These are phyloP conservation scores for Podocnemis expansa DNA, from an alignment of 2,113 vertebrate genomes.

Conservation along the genomic window DNA sequence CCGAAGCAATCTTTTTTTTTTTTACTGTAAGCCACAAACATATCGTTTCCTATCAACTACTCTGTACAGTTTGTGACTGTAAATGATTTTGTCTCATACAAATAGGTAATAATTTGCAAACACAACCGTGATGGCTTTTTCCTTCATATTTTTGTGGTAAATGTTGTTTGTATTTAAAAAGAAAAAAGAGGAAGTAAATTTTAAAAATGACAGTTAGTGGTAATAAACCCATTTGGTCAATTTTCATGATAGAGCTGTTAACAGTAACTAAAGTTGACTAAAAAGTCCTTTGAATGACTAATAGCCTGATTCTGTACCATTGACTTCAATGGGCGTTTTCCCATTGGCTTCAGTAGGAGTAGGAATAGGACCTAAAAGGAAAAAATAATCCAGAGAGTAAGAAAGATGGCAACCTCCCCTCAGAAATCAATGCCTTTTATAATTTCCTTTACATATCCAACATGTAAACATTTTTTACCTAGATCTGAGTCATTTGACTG, in stretches of 20 bases:
- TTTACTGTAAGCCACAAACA: slow-evolving; percentile 73
- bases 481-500: neutral
- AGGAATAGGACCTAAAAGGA: neutral
- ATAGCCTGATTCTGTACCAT: neutral
- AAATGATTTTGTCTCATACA: slow-evolving; percentile 83
- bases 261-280: neutral
- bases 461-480: neutral
- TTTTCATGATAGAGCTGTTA: slow-evolving; percentile 13
- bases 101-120: slow-evolving; percentile 82
- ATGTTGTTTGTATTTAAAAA: slow-evolving; percentile 76
- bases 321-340: slow-evolving; percentile 23
- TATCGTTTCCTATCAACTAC: slow-evolving; percentile 73
- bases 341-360: slow-evolving; percentile 9
- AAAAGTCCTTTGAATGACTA: neutral
- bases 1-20: slow-evolving; percentile 79
- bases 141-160: slow-evolving; percentile 81
- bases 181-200: slow-evolving; percentile 65
- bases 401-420: neutral
- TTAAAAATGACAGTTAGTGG: slow-evolving; percentile 75
- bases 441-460: neutral
- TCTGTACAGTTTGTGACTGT: slow-evolving; percentile 90
- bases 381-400: neutral
- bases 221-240: slow-evolving; percentile 46
- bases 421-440: neutral
- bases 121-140: slow-evolving; percentile 79